Base-by-base conservation (phyloP, 2,113 vertebrate species). In the Eira barbara region DNA sequence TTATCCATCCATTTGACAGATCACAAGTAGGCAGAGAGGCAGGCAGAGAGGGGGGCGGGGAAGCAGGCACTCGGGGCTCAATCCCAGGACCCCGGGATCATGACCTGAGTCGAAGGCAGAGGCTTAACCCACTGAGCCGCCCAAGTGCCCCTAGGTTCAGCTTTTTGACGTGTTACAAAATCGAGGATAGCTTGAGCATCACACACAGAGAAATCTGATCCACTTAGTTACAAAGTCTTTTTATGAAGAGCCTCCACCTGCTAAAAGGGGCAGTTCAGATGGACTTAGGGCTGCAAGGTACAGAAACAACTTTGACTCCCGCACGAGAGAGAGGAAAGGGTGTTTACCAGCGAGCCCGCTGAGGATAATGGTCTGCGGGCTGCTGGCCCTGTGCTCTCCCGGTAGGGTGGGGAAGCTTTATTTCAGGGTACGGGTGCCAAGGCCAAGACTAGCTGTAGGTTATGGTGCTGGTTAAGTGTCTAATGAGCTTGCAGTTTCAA, bases 381-480 rank as follows among this genome's bases (percentile, higher is more conserved):
- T 9, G 1, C 14, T 23, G 23, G 34, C 21, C 14, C 27, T n/a
- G 69, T 1, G 21, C 83, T 12, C 45, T 74, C n/a, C 55, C 74
- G 27, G 47, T 0, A 25, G 34, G 25, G 14, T 67, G 49, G 36
- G 29, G 55, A 4, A 69, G 27, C 20, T 49, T 23, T 39, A 21
- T 0, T n/a, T n/a, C 5, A 20, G 49, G 61, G 49, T 52, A 34
- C 0, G 0, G 4, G 0, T 12, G 11, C 61, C 17, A 14, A 86
- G 61, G 39, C 52, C 73, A 9, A 67, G 52, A 57, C 18, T 18
- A 39, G 18, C 55, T 57, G 7, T 27, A 73, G 71, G 42, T 20
- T 21, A 49, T 2, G 18, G 36, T 3, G 31, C 23, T 57, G 55
- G 45, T 36, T 31, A 39, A 45, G 55, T 23, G 31, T 45, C 57